phyloP scores from a whole-genome alignment of 1,140 invertebrate genomes.

The Melitaea cinxia region DNA sequence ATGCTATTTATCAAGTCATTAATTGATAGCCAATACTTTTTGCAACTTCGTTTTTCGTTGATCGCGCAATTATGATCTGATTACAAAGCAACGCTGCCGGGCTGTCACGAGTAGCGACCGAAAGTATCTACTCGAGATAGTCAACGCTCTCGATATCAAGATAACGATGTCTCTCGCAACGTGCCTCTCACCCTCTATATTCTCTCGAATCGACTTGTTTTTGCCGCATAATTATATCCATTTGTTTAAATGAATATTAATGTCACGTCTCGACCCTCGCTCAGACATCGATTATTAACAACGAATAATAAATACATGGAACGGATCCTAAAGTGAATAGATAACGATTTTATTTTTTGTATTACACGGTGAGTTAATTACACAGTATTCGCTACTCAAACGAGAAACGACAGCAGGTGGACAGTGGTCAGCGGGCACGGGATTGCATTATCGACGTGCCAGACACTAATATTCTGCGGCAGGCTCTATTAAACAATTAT shows the following conservation, averaged over 20 bases:
- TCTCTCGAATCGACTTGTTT: conserved; percentile 62
- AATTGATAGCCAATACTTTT: neutral
- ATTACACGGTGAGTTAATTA: neutral
- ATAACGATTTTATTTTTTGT: conserved; percentile 1
- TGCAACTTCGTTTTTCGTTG: conserved; percentile 24
- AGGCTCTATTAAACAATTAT: conserved; percentile 76
- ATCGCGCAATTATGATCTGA: conserved; percentile 68
- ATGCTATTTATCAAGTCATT: conserved; percentile 1
- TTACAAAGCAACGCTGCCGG: conserved; percentile 53
- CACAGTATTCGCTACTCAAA: neutral
- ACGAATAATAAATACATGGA: conserved; percentile 21
- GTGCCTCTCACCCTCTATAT: conserved; percentile 55
- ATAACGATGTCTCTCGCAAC: conserved; percentile 65
- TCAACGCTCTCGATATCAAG: conserved; percentile 53
- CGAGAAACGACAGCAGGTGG: conserved; percentile 17
- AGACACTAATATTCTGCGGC: conserved; percentile 58
- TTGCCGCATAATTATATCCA: conserved; percentile 71
- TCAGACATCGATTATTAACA: conserved; percentile 32
- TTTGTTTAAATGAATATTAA: conserved; percentile 78
- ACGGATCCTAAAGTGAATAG: neutral
- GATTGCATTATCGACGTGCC: conserved; percentile 65
- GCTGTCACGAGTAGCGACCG: conserved; percentile 32
- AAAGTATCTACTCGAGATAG: conserved; percentile 40
- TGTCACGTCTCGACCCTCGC: conserved; percentile 46
- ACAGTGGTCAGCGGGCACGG: conserved; percentile 3